Evolutionary conservation across 1,140 invertebrate species (phyloP).

Genomic region (Propsilocerus akamusi): DNA sequence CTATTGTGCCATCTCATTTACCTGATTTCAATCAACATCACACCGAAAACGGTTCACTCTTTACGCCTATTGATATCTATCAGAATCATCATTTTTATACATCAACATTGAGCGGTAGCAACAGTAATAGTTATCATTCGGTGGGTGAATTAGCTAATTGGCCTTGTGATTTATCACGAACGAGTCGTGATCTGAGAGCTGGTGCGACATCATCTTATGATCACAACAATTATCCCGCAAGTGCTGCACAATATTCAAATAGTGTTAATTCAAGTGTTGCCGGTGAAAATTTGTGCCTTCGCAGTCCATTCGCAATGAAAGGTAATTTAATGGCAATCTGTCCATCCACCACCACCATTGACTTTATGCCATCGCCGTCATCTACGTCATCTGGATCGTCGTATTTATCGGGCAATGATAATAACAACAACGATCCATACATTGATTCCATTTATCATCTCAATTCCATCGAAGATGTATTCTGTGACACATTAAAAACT

Average conservation of each 20-base stretch:
- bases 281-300: background rate
- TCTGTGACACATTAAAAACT: background rate
- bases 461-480: background rate
- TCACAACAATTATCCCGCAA: background rate
- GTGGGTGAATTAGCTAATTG: no score
- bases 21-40: no score
- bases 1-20: no score
- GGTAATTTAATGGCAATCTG: conserved; percentile 1
- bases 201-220: background rate
- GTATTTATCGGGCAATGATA: background rate
- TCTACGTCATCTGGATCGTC: background rate
- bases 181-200: no score
- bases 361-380: background rate
- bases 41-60: no score
- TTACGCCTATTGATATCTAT: no score
- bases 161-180: background rate
- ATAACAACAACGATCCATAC: background rate
- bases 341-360: background rate
- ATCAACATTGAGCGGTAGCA: no score
- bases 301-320: conserved; percentile 1
- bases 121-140: no score
- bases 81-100: no score
- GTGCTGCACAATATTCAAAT: background rate
- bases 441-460: background rate
- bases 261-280: background rate